Percentiles rank a stretch among this genome's conserved stretches.
These are phyloP conservation scores for Molanna angustata DNA, from an alignment of 2,888 invertebrate genomes.

Conservation along the genomic window DNA sequence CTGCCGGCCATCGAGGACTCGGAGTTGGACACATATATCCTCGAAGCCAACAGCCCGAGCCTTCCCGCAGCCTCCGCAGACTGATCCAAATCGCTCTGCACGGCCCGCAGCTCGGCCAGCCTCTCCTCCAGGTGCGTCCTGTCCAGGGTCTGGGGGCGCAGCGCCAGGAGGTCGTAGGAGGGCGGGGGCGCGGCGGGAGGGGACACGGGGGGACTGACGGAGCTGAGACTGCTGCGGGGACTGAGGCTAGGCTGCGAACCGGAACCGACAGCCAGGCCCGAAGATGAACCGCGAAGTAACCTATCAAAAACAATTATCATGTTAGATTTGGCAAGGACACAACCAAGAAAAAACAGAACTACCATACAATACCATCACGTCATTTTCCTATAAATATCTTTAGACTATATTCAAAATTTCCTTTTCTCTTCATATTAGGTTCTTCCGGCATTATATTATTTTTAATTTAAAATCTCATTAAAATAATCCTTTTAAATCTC, in stretches of 20 bases:
- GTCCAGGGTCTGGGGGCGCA: slow-evolving; percentile 33
- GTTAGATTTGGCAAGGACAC: too few relatives aligned
- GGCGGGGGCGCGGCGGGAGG: slow-evolving; percentile 33
- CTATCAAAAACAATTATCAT: slow-evolving; percentile 42
- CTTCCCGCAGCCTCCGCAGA: slow-evolving; percentile 40
- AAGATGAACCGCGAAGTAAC: slow-evolving; percentile 56
- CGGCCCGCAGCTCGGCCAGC: slow-evolving; percentile 57
- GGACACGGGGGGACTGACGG: slow-evolving; percentile 51
- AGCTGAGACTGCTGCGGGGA: slow-evolving; percentile 81
- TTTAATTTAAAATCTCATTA: neutral
- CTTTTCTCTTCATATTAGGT: too few relatives aligned
- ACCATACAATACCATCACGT: too few relatives aligned
- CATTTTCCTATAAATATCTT: too few relatives aligned
- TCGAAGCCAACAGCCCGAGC: slow-evolving; percentile 39
- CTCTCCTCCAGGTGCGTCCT: slow-evolving; percentile 38
- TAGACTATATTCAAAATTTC: neutral
- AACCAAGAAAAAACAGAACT: too few relatives aligned
- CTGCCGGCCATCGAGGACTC: slow-evolving; percentile 16
- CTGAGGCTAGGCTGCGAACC: slow-evolving; percentile 82
- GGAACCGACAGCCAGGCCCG: slow-evolving; percentile 63
- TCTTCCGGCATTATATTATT: neutral
- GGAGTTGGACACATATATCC: slow-evolving; percentile 17
- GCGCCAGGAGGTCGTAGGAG: slow-evolving; percentile 32
- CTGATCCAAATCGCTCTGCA: slow-evolving; percentile 38
- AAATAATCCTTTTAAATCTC: too few relatives aligned